Percentiles rank a stretch among this genome's conserved stretches.
Conservation (phyloP, 1,140 invertebrate species). For the Drosophila ironensis region DNA sequence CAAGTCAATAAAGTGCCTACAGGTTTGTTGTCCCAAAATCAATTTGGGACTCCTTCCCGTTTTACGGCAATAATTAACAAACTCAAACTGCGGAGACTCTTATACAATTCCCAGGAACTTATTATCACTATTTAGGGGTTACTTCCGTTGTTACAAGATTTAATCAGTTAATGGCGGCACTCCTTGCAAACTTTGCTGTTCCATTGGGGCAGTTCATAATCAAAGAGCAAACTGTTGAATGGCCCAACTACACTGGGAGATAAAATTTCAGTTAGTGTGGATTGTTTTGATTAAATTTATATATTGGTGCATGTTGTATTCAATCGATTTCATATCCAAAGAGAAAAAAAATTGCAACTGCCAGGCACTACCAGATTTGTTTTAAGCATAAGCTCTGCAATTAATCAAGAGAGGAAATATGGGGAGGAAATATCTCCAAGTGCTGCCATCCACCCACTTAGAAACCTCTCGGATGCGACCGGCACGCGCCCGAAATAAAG, state of each 20-base stretch:
- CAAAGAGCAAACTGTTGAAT: slow-evolving; percentile 10
- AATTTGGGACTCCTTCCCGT: not conserved
- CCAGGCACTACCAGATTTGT: too few species aligned
- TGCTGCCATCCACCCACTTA: slow-evolving; percentile 4
- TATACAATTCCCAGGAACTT: not conserved
- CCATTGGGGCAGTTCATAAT: not conserved
- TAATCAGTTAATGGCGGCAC: slow-evolving; percentile 17
- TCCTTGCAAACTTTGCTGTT: not conserved
- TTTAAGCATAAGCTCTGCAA: too few species aligned
- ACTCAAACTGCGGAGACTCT: not conserved
- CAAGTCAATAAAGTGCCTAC: not conserved
- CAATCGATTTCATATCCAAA: too few species aligned
- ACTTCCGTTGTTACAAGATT: slow-evolving; percentile 1
- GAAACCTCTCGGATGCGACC: slow-evolving; percentile 21
- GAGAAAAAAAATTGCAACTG: too few species aligned
- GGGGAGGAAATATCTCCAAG: not conserved
- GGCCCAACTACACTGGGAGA: not conserved
- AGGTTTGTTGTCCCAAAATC: not conserved
- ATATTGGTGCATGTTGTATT: too few species aligned
- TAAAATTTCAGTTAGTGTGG: not conserved
- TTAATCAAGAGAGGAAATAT: too few species aligned
- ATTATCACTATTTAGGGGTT: not conserved
- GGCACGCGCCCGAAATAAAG: slow-evolving; percentile 72
- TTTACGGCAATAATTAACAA: not conserved
- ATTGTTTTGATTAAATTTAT: too few species aligned